These are phyloP conservation scores for Acanthiza pusilla DNA, from an alignment of 2,797 vertebrate genomes.

Conservation along the genomic window DNA sequence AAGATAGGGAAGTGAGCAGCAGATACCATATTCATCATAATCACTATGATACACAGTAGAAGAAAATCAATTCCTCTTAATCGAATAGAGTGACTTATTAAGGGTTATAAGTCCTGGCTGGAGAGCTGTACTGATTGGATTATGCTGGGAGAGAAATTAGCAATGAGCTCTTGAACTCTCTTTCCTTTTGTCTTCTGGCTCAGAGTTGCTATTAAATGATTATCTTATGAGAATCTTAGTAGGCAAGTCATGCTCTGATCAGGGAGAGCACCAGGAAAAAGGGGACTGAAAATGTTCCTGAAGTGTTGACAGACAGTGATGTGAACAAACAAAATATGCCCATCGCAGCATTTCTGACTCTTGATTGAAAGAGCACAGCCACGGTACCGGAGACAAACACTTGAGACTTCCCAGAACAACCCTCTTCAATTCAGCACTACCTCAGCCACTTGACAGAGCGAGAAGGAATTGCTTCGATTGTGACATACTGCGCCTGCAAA, in stretches of 20 bases:
- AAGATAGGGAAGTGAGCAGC: slow-evolving; percentile 20
- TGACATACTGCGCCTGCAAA: not conserved
- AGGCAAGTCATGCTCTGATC: slow-evolving; percentile 74
- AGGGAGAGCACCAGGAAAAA: slow-evolving; percentile 43
- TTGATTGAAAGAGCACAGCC: slow-evolving; percentile 6
- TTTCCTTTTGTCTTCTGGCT: slow-evolving; percentile 74
- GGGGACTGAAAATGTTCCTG: slow-evolving; percentile 48
- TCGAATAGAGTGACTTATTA: slow-evolving; percentile 88
- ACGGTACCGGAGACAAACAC: not conserved
- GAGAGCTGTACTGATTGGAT: slow-evolving; percentile 76
- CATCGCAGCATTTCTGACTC: not conserved
- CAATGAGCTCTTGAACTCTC: slow-evolving; percentile 69
- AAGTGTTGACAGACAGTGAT: slow-evolving; percentile 57
- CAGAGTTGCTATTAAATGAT: slow-evolving; percentile 70
- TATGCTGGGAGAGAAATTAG: slow-evolving; percentile 77
- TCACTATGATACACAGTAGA: slow-evolving; percentile 79
- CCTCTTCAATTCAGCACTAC: not conserved
- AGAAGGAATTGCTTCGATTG: not conserved
- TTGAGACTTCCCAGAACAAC: not conserved
- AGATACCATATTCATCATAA: slow-evolving; percentile 85
- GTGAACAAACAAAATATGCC: slow-evolving; percentile 32
- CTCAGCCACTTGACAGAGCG: not conserved
- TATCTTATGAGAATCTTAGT: slow-evolving; percentile 66
- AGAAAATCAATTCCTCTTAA: slow-evolving; percentile 86
- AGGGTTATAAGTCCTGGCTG: slow-evolving; percentile 82